Conservation (phyloP, 2,888 invertebrate species). For the Cabera pusaria region DNA sequence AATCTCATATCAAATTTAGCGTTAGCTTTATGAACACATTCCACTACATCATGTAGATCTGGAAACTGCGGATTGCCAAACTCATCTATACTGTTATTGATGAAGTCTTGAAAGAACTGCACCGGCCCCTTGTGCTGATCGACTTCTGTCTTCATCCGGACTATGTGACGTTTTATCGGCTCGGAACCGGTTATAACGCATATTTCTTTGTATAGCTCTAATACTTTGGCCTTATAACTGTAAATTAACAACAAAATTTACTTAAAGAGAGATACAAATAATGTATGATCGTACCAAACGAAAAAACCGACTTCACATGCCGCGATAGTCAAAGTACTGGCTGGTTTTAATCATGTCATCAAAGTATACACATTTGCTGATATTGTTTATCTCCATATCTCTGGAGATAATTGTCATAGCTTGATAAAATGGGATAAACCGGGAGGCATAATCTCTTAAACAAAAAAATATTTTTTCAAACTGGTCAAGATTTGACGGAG, state of each 20-base stretch:
- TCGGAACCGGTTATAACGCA: slow-evolving; percentile 45
- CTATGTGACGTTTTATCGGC: slow-evolving; percentile 43
- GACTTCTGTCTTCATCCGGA: slow-evolving; percentile 44
- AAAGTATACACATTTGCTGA: no score
- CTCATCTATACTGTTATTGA: slow-evolving; percentile 50
- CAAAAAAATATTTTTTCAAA: no score
- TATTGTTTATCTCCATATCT: no score
- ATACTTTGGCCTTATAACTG: slow-evolving; percentile 52
- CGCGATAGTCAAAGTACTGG: no score
- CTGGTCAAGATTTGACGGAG: no score
- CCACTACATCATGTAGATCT: slow-evolving; percentile 73
- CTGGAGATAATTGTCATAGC: no score
- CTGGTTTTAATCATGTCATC: no score
- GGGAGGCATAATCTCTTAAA: no score
- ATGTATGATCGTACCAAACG: no score
- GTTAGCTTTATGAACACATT: slow-evolving; percentile 53
- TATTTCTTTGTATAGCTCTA: slow-evolving; percentile 49
- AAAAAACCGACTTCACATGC: no score
- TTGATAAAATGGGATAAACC: no score
- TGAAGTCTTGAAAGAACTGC: slow-evolving; percentile 46
- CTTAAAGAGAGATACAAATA: no score
- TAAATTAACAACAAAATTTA: slow-evolving; percentile 23
- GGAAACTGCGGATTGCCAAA: slow-evolving; percentile 62
- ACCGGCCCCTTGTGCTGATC: slow-evolving; percentile 58
- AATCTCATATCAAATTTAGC: slow-evolving; percentile 43